Evolutionary conservation across 2,113 vertebrate genomes (phyloP), one percentile per base, ranked within the genome.

Genomic region (Atrichornis clamosus): DNA sequence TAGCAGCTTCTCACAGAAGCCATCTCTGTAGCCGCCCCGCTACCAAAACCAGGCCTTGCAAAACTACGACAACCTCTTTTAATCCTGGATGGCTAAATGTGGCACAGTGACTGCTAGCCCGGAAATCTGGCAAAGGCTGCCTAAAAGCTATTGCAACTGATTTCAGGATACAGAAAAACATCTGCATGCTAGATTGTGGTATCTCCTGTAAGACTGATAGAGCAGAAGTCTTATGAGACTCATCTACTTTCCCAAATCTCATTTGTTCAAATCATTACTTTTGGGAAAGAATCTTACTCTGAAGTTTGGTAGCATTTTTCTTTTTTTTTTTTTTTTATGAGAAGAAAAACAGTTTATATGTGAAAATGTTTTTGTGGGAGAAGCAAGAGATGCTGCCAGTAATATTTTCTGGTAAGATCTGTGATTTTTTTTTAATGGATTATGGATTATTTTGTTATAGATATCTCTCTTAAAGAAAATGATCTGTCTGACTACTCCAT

Each of bases 391-490:
- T 78, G 39, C 53, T 64, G n/a, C 37, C 63, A 47, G 49, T 86
- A 74, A 53, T 58, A 30, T 60, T 70, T 30, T n/a, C 42, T 82
- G 35, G 56, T 87, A 33, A 56, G 26, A 73, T 41, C n/a, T 90
- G 47, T 86, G n/a, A 30, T 44, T 26, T 73, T 94, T 63, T 47
- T 70, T 46, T 2, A 19, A 37, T 47, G 23, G 30, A 17, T 94
- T 85, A 84, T 74, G 49, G 32, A 67, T 96, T 91, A 59, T 84
- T 24, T 91, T 58, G 27, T 80, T 73, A 84, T 44, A 86, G 52
- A 82, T 28, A 65, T 53, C 7, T 93, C 35, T 95, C 44, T 95
- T 80, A 19, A 7, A 87, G 70, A 89, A 95, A 96, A 91, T 47
- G 2, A 96, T 63, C 58, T 77, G 28, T 79, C 65, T 84, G 73